phyloP scores from a whole-genome alignment of 2,113 vertebrate genomes.

The Ceratotherium simum region DNA sequence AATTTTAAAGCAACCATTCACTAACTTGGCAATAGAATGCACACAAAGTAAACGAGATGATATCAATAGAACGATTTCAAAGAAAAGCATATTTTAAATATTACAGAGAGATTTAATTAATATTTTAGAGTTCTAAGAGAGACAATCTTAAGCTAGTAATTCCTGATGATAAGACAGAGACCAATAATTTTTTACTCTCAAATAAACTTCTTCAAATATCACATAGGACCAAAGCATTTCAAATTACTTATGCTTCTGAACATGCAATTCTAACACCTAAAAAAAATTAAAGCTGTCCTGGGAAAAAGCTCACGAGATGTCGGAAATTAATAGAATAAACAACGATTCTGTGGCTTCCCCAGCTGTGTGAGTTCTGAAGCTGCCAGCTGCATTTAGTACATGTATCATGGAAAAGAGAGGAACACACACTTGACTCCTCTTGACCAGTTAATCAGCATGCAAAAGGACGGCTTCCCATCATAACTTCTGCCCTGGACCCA shows the following conservation, averaged over 20 bases:
- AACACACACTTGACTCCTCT: constrained; percentile 69
- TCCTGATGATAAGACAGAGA: constrained; percentile 50
- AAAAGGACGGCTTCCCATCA: constrained; percentile 69
- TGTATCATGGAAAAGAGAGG: constrained; percentile 27
- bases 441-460: constrained; percentile 69
- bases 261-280: constrained; percentile 2
- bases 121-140: constrained; percentile 77
- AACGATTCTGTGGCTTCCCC: constrained; percentile 27
- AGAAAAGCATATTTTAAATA: constrained; percentile 56
- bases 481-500: constrained; percentile 82
- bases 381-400: constrained; percentile 39
- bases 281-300: constrained; percentile 8
- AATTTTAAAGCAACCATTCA: constrained; percentile 65
- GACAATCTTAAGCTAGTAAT: constrained; percentile 21
- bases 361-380: constrained; percentile 50
- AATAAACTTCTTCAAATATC: constrained; percentile 78
- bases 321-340: constrained; percentile 61
- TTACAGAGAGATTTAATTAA: constrained; percentile 48
- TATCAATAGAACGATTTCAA: constrained; percentile 58
- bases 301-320: constrained; percentile 34
- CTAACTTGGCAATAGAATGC: constrained; percentile 68
- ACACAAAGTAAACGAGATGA: constrained; percentile 25
- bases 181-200: constrained; percentile 65
- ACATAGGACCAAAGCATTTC: constrained; percentile 31
- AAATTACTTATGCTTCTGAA: constrained; percentile 47